These are phyloP conservation scores for Teinopalpus imperialis DNA, from an alignment of 2,888 invertebrate species.

Conservation along the genomic window DNA sequence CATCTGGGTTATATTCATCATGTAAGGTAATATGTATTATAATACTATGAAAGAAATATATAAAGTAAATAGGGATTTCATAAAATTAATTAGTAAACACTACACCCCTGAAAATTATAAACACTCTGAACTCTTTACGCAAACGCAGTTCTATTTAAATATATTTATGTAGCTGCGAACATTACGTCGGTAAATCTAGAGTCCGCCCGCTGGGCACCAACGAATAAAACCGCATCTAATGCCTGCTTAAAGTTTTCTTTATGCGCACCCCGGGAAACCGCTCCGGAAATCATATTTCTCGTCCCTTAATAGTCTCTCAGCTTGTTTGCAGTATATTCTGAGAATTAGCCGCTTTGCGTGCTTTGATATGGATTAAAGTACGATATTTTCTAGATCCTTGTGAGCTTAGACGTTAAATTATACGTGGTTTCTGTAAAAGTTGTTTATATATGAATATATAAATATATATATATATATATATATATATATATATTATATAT, in stretches of 20 bases:
- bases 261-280: slow-evolving; percentile 34
- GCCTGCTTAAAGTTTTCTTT: slow-evolving; percentile 53
- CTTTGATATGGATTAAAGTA: slow-evolving; percentile 22
- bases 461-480: too few relatives aligned
- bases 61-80: neutral
- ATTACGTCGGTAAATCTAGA: slow-evolving; percentile 36
- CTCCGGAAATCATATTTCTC: slow-evolving; percentile 54
- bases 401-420: slow-evolving; percentile 13
- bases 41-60: neutral
- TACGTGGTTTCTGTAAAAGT: slow-evolving; percentile 4
- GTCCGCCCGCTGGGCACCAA: slow-evolving; percentile 32
- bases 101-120: slow-evolving; percentile 13
- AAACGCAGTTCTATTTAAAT: slow-evolving; percentile 31
- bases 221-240: slow-evolving; percentile 46
- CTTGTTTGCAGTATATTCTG: slow-evolving; percentile 51
- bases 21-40: too few relatives aligned
- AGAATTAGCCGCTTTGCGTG: slow-evolving; percentile 37
- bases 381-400: slow-evolving; percentile 9
- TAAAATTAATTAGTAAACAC: slow-evolving; percentile 13
- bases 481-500: too few relatives aligned
- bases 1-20: too few relatives aligned
- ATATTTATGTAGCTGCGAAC: slow-evolving; percentile 34
- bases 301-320: slow-evolving; percentile 44
- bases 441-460: slow-evolving; percentile 9
- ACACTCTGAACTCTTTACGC: slow-evolving; percentile 14